Conservation (phyloP, 1,140 invertebrate species). For the Psilanteris sp. region DNA sequence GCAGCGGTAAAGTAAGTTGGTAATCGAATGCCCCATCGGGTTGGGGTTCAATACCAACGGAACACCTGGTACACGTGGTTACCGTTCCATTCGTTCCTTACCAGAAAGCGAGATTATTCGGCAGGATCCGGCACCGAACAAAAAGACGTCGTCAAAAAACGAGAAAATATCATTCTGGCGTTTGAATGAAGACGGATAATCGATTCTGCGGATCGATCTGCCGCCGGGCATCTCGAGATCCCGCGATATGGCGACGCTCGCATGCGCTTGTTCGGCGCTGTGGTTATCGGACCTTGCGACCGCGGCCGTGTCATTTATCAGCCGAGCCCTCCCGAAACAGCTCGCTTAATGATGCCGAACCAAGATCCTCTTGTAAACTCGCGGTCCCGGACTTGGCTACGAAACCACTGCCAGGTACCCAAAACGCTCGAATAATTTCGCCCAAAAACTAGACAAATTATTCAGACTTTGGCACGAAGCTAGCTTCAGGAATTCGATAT, state of each 20-base stretch:
- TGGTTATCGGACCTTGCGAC: conserved; percentile 56
- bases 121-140: conserved; percentile 9
- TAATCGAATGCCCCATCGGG: conserved; percentile 44
- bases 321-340: conserved; percentile 26
- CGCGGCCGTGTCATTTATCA: conserved; percentile 62
- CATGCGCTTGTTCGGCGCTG: conserved; percentile 47
- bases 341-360: conserved; percentile 41
- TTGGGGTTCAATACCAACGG: conserved; percentile 26
- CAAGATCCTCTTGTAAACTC: conserved; percentile 30
- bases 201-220: conserved; percentile 28
- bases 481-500: no score
- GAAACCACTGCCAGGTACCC: conserved; percentile 9
- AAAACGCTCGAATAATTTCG: conserved; percentile 17
- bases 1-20: conserved; percentile 36
- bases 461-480: conserved; percentile 17
- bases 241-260: conserved; percentile 65
- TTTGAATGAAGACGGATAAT: conserved; percentile 65
- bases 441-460: conserved; percentile 31
- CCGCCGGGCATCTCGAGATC: conserved; percentile 65
- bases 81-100: conserved; percentile 15
- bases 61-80: conserved; percentile 54
- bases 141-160: conserved; percentile 10
- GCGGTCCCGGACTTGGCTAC: conserved; percentile 1
- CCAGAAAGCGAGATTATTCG: conserved; percentile 24
- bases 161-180: conserved; percentile 25